Base-by-base conservation (phyloP, 2,113 vertebrate genomes). In the Struthio camelus region DNA sequence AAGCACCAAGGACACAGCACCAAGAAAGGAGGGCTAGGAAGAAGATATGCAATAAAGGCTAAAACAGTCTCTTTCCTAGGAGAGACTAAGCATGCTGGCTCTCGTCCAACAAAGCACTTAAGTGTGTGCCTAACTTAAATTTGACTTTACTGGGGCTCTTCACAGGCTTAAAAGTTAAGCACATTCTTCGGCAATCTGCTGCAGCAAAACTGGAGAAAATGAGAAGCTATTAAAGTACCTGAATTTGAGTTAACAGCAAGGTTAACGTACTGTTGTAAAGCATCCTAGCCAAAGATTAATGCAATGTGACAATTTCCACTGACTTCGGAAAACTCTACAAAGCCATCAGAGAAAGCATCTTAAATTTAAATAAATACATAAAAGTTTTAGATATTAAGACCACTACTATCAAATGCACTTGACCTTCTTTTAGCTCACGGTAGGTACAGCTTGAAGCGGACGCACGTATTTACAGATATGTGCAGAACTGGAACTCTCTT, bases 31-130 rank as follows among this genome's bases (percentile, higher is more conserved):
- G 32, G 46, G 58, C 8, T 8, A 69, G 80, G 86, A 83, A 27
- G 72, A 89, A 87, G 89, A 94, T 38, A 83, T 46, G 90, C 71
- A 66, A 46, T n/a, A 80, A 82, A 80, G 32, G n/a, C 84, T 76
- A 58, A 72, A 83, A 72, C 75, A 53, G 8, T 40, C 89, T 70
- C 62, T 50, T 46, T 91, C 75, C 85, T n/a, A 51, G 69, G 72
- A 90, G 72, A 90, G 62, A 65, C 58, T 25, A 65, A 90, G 73
- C 5, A 0, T 3, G 27, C 76, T 88, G 87, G 89, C 94, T 90
- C 87, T 65, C 71, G 13, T 93, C 89, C 96, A 93, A 19, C 56
- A 88, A 94, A 95, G 89, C 95, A 97, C 89, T 97, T 96, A 87
- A 81, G 65, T 46, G 36, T 56, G 48, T 1, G 3, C 75, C 87